Evolutionary conservation across 2,797 vertebrate species (phyloP), one percentile per base, ranked within the genome.

Genomic region (Hyperoplus lanceolatus): DNA sequence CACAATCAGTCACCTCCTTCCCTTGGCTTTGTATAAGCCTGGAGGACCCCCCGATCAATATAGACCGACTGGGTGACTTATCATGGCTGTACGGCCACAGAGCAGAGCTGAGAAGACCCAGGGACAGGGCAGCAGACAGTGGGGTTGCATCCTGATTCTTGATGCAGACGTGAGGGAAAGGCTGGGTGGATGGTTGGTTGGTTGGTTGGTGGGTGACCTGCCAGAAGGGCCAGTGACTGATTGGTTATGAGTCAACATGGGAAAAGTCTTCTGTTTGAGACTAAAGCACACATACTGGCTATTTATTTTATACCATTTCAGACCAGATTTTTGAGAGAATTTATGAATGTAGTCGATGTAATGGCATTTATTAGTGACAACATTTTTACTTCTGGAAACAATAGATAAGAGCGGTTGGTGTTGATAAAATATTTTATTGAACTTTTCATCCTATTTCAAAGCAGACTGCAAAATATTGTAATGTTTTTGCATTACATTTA

Each of bases 1-100:
- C 94, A 95, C 95, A 94, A 95, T 95, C 94, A 95, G 91, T 95
- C 93, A 94, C 90, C 87, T 92, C 89, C 90, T 87, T 87, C 87
- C 29, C 93, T 90, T 81, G 89, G 89, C 91, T 94, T 94, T 93
- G 93, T 93, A 77, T 95, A 95, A 94, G 93, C 90, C 92, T 93
- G 72, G 68, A 93, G 91, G 89, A 95, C 87, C 93, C 88, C 29
- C 90, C 91, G 92, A 95, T 95, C 95, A 94, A 95, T 95, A 96
- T 89, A 38, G 88, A 88, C 92, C 89, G 92, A 93, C 92, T 86
- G 82, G 90, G 92, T 94, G 94, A 95, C 93, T 95, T 95, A 95
- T 96, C 93, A 94, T 92, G 74, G 87, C 55, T 4, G 81, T 70
- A 81, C 14, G 87, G 84, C 71, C 60, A 41, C 83, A 55, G 69